Base-by-base conservation (phyloP, 2,113 vertebrate genomes). In the Petromus typicus region DNA sequence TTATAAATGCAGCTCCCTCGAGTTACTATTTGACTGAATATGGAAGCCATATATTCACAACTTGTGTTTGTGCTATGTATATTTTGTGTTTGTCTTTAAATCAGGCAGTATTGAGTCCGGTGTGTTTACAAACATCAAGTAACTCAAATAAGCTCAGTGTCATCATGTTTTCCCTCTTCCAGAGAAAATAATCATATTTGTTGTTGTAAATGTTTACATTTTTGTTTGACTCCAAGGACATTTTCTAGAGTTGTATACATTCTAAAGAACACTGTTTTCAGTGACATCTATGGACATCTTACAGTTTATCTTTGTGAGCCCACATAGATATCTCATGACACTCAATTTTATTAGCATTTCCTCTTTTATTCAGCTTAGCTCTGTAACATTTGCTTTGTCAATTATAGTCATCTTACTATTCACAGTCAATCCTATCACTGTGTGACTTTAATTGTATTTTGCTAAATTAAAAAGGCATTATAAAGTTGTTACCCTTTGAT, bases 401-500 rank as follows among this genome's bases (percentile, higher is more conserved):
- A 94, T 98, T 98, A 95, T 23, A 96, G 97, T 96, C 97, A 80
- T 98, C 97, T 98, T 97, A 91, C 94, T 98, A 98, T 98, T 98
- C 98, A 98, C 95, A 98, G 98, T 96, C 91, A 98, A 94, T 98
- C 98, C 96, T 97, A 96, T 98, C 98, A 96, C 97, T 97, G 93
- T 98, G 96, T 97, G 97, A 97, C 96, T 98, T 98, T 98, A 98
- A 98, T 98, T 98, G 97, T 98, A 98, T 98, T 98, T 98, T 57
- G 88, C 96, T 98, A 98, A 98, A 98, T 98, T 98, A 98, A 98
- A 98, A 98, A 98, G 98, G 96, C 97, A 98, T 98, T 98, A 98
- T 98, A 97, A 98, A 98, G 98, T 98, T 98, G 98, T 98, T 99
- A 98, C 98, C 96, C 98, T 98, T 98, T 99, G 98, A 98, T 98